phyloP scores from a whole-genome alignment of 2,113 vertebrate species.

The Campylomormyrus tamandua region DNA sequence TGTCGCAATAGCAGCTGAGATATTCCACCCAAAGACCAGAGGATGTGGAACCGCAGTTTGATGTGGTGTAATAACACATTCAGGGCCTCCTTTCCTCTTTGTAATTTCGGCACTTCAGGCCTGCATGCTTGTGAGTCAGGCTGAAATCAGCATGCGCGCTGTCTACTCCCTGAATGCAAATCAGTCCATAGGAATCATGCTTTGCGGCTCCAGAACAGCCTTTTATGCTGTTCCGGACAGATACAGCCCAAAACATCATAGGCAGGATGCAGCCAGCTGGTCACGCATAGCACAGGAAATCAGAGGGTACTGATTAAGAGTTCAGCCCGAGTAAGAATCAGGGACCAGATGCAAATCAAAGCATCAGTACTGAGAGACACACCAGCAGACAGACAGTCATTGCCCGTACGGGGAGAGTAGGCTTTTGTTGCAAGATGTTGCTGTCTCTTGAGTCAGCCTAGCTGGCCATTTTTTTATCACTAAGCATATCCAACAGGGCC shows the following conservation, averaged over 20 bases:
- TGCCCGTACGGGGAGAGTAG: background rate
- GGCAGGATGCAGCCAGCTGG: background rate
- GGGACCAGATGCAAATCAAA: background rate
- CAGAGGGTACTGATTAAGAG: background rate
- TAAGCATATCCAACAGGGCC: background rate
- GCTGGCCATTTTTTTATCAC: constrained; percentile 1
- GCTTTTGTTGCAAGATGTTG: background rate
- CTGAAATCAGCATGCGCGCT: background rate
- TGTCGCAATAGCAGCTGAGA: background rate
- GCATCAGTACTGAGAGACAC: background rate
- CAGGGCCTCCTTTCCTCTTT: background rate
- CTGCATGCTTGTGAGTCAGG: background rate
- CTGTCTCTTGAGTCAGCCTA: constrained; percentile 4
- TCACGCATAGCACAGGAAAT: background rate
- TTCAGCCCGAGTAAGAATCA: background rate
- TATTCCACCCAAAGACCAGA: background rate
- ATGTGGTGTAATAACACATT: background rate
- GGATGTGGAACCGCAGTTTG: background rate
- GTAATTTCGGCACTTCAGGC: background rate
- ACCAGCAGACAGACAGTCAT: background rate
- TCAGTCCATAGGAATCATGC: constrained; percentile 10
- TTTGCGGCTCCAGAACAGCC: background rate
- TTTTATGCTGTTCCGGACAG: constrained; percentile 4
- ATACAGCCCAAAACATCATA: background rate
- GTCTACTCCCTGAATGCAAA: constrained; percentile 22